These are phyloP conservation scores for Geotrypetes seraphini DNA, from an alignment of 2,797 vertebrate genomes.

Conservation along the genomic window DNA sequence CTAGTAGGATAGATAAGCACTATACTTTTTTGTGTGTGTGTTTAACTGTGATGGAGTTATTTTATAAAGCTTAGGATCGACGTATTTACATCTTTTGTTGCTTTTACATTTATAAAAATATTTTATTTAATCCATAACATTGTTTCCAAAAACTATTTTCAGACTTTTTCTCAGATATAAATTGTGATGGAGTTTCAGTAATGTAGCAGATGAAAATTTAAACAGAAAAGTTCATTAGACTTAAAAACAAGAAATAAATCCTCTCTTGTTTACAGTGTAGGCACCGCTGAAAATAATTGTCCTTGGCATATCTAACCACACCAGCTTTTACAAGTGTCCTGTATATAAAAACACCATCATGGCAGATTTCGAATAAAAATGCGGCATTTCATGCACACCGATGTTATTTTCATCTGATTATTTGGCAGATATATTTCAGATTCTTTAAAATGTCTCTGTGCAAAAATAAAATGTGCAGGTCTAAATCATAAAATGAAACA, in stretches of 20 bases:
- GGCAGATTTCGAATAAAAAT: constrained; percentile 38
- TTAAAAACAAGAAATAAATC: constrained; percentile 55
- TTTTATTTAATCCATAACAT: constrained; percentile 61
- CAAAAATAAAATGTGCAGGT: constrained; percentile 51
- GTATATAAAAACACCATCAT: constrained; percentile 39
- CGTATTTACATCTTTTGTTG: constrained; percentile 65
- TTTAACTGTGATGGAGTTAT: constrained; percentile 52
- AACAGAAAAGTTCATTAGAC: constrained; percentile 55
- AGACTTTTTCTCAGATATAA: constrained; percentile 51
- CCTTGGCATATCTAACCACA: constrained; percentile 51
- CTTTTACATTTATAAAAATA: constrained; percentile 76
- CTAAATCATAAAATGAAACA: constrained; percentile 54
- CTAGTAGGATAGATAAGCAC: constrained; percentile 55
- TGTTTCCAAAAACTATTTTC: constrained; percentile 67
- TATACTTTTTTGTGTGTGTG: constrained; percentile 45
- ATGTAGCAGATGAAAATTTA: constrained; percentile 52
- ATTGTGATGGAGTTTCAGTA: constrained; percentile 49
- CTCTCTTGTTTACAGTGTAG: constrained; percentile 53
- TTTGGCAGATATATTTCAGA: constrained; percentile 50
- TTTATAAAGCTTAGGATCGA: constrained; percentile 64
- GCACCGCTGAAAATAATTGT: constrained; percentile 62
- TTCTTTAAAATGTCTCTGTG: constrained; percentile 45
- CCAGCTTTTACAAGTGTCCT: constrained; percentile 43
- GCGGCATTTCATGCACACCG: constrained; percentile 35
- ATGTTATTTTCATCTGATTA: constrained; percentile 38